Evolutionary conservation across 1,140 invertebrate genomes (phyloP).

Genomic region (Coptotermes formosanus): DNA sequence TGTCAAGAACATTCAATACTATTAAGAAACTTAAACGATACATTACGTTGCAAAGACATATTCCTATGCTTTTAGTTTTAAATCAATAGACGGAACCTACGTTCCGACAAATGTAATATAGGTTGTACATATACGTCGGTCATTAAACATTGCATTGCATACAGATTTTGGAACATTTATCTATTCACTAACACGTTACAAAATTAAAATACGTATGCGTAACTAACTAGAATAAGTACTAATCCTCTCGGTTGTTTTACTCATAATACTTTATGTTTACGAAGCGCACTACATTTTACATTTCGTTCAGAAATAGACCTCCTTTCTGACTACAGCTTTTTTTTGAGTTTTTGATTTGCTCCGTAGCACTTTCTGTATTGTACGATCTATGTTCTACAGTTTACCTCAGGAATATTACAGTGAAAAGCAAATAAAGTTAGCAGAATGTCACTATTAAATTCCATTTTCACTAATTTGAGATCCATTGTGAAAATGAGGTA

Average conservation of each 20-base stretch:
- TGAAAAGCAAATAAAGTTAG: too few relatives aligned
- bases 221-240: background rate
- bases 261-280: background rate
- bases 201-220: background rate
- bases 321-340: too few relatives aligned
- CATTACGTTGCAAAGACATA: background rate
- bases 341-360: too few relatives aligned
- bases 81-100: background rate
- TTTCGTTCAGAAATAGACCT: background rate
- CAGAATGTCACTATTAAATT: too few relatives aligned
- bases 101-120: background rate
- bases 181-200: background rate
- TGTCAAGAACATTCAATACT: background rate
- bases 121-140: background rate
- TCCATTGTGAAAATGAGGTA: too few relatives aligned
- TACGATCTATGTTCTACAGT: too few relatives aligned
- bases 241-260: background rate
- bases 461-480: too few relatives aligned
- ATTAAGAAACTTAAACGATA: background rate
- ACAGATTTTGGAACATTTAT: background rate
- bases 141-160: constrained; percentile 13
- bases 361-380: too few relatives aligned
- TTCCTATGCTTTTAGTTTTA: background rate
- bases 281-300: background rate
- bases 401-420: too few relatives aligned